Evolutionary conservation across 2,113 vertebrate species (phyloP), one percentile per base, ranked within the genome.

Genomic region (Aspiorhynchus laticeps): DNA sequence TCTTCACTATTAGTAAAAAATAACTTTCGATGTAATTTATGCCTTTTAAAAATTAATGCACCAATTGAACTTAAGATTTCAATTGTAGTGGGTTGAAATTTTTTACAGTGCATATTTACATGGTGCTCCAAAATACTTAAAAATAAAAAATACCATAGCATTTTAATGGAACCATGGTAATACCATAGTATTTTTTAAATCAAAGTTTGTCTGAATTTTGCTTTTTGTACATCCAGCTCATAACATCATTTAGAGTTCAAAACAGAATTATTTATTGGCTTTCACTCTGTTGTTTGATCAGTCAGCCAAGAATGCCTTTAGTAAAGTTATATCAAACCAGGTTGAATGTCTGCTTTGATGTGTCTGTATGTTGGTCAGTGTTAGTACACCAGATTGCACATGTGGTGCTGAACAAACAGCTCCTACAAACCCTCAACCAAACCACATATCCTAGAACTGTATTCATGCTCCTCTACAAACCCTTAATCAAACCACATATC

Each of bases 361-460:
- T 6, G 9, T 41, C 36, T 41, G 21, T 43, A 28, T 63, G 11
- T 63, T 5, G 26, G 26, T 31, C 12, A 67, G 65, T 28, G 61
- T 12, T 11, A 61, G 4, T 26, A 61, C n/a, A 63, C 2, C 5
- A 67, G 26, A 73, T 38, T 3, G 5, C 12, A 28, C 26, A 17
- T 1, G 26, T 48, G 38, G 73, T 85, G 84, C 83, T 85, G 83
- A 85, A 85, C 21, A 51, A 71, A 85, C 73, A 76, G 53, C 56
- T 59, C 56, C 19, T 24, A 48, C 46, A 48, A 48, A 14, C 11
- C 12, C 46, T 15, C 4, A 10, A 11, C 2, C 43, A 46, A 46
- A 46, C 8, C 43, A 12, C 43, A 46, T 6, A 41, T 41, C 7
- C 4, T 41, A 41, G 38, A 41, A 41, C 38, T 41, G 38, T 10